Evolutionary conservation across 2,113 vertebrate species (phyloP).

Genomic region (Hyperoodon ampullatus): DNA sequence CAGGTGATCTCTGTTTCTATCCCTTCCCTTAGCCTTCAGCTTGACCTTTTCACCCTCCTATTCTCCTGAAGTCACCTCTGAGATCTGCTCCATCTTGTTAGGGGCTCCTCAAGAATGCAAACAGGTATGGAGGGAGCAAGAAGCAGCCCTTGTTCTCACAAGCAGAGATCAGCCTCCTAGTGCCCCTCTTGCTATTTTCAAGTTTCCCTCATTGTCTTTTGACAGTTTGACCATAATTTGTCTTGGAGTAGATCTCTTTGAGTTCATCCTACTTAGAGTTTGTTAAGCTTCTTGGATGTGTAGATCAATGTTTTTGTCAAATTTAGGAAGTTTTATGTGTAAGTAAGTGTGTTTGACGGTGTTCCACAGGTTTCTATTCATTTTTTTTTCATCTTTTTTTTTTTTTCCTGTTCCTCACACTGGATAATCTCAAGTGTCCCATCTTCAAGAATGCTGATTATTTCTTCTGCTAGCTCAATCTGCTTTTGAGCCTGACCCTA

Average conservation of each 20-base stretch:
- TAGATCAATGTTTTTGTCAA: not conserved
- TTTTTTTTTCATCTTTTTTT: not conserved
- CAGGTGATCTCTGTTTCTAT: conserved; percentile 63
- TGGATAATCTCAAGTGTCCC: not conserved
- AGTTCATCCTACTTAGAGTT: not conserved
- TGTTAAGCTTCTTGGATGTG: not conserved
- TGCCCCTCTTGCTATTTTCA: not conserved
- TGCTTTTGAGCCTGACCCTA: not conserved
- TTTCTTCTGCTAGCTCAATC: not conserved
- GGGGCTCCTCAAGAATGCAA: not conserved
- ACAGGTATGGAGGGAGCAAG: not conserved
- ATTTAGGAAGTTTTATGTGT: not conserved
- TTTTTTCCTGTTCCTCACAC: not conserved
- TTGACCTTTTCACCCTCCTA: not conserved
- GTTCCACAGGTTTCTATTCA: not conserved
- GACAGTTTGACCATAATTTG: conserved; percentile 1
- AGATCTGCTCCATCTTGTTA: not conserved
- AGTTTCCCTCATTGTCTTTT: not conserved
- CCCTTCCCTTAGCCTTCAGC: not conserved
- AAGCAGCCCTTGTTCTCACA: not conserved
- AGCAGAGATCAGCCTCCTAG: not conserved
- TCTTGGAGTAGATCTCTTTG: not conserved
- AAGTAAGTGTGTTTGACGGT: not conserved
- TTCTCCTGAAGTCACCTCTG: not conserved
- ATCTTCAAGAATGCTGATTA: not conserved